phyloP scores from a whole-genome alignment of 2,888 invertebrate species.

The Diadegma fenestrale region DNA sequence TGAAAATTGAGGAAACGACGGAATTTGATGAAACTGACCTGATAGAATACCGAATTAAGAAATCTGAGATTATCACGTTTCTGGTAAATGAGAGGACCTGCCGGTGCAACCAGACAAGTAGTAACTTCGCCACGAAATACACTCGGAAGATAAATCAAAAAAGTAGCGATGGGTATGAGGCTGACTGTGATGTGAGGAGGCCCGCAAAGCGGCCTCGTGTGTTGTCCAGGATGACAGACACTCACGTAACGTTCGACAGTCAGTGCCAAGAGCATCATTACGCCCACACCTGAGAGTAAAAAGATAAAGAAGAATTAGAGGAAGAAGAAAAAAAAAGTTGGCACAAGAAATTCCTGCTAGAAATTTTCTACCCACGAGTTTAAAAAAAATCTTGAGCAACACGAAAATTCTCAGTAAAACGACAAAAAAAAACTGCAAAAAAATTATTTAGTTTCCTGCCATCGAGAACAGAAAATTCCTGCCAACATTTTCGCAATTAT shows the following conservation, averaged over 20 bases:
- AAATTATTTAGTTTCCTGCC: not conserved
- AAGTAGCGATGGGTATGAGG: constrained; percentile 88
- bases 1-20: not conserved
- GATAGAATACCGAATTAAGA: constrained; percentile 86
- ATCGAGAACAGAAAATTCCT: not conserved
- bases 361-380: not conserved
- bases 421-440: not conserved
- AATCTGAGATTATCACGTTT: constrained; percentile 86
- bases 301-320: constrained; percentile 35
- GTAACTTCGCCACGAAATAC: constrained; percentile 88
- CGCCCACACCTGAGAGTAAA: constrained; percentile 88
- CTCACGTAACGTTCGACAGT: constrained; percentile 91
- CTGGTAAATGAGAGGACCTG: constrained; percentile 87
- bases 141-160: constrained; percentile 89
- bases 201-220: constrained; percentile 88
- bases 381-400: not conserved
- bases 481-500: not conserved
- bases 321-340: not conserved
- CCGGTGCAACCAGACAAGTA: constrained; percentile 85
- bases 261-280: constrained; percentile 91
- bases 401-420: not conserved
- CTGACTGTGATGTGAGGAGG: constrained; percentile 88
- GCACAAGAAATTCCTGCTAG: not conserved
- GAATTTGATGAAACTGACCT: constrained; percentile 79
- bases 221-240: constrained; percentile 89